Evolutionary conservation across 1,140 invertebrate species (phyloP).

Genomic region (Penaeus vannamei): DNA sequence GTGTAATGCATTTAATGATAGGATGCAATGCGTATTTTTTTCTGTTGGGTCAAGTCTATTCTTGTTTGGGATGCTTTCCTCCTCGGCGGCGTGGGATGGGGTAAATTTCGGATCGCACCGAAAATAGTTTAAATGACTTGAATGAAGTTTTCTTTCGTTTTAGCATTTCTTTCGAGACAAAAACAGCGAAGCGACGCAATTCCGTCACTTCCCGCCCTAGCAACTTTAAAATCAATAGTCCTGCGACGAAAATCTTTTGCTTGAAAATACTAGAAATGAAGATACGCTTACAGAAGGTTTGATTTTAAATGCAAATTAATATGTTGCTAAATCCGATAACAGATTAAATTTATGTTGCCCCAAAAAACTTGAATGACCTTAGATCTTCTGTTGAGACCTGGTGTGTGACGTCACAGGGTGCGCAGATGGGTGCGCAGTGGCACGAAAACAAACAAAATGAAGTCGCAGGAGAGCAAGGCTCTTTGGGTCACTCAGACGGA

Average conservation of each 20-base stretch:
- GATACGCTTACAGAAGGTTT: background rate
- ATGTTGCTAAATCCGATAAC: background rate
- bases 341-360: background rate
- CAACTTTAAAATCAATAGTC: background rate
- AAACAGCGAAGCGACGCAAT: too few relatives aligned
- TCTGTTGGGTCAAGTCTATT: too few relatives aligned
- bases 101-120: too few relatives aligned
- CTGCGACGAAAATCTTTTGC: background rate
- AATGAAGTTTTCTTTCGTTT: too few relatives aligned
- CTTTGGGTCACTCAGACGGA: slow-evolving; percentile 94
- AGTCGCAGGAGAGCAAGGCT: slow-evolving; percentile 90
- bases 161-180: too few relatives aligned
- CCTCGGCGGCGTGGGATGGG: too few relatives aligned
- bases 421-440: slow-evolving; percentile 70
- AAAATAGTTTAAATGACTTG: too few relatives aligned
- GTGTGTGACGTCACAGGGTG: slow-evolving; percentile 64
- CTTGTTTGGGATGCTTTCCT: too few relatives aligned
- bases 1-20: too few relatives aligned
- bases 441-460: slow-evolving; percentile 76
- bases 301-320: background rate
- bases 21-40: too few relatives aligned
- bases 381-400: slow-evolving; percentile 36
- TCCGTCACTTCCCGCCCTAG: too few relatives aligned
- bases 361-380: background rate
- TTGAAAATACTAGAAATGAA: background rate